These are phyloP conservation scores for Sarcophaga subvicina DNA, from an alignment of 2,888 invertebrate genomes.

Conservation along the genomic window DNA sequence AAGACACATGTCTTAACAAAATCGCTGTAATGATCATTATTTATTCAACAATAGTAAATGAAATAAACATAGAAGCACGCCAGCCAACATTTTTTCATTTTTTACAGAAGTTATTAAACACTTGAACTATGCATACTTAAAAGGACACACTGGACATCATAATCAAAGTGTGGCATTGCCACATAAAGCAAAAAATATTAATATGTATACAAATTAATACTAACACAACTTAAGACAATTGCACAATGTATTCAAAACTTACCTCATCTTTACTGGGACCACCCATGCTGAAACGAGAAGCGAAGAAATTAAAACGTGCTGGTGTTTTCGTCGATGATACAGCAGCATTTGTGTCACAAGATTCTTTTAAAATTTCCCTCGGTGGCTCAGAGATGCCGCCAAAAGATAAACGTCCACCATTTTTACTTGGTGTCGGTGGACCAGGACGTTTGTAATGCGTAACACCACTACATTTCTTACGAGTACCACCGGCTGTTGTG, in stretches of 20 bases:
- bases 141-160: background rate
- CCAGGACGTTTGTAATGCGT: conserved; percentile 93
- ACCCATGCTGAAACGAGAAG: conserved; percentile 81
- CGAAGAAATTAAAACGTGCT: conserved; percentile 85
- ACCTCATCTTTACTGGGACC: conserved; percentile 81
- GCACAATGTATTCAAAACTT: conserved; percentile 40
- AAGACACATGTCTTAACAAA: no score
- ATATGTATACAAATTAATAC: background rate
- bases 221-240: background rate
- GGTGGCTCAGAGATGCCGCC: conserved; percentile 79
- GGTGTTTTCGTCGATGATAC: conserved; percentile 85
- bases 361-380: conserved; percentile 85
- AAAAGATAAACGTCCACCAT: conserved; percentile 88
- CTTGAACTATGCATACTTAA: background rate
- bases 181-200: no score
- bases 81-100: no score
- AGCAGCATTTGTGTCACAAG: conserved; percentile 76
- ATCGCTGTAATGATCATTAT: no score
- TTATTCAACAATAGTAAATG: no score
- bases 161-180: background rate
- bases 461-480: conserved; percentile 83
- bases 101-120: background rate
- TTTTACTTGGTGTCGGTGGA: conserved; percentile 93
- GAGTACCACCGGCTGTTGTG: conserved; percentile 78
- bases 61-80: no score